Evolutionary conservation across 2,113 vertebrate species (phyloP).

Genomic region (Mirounga angustirostris): DNA sequence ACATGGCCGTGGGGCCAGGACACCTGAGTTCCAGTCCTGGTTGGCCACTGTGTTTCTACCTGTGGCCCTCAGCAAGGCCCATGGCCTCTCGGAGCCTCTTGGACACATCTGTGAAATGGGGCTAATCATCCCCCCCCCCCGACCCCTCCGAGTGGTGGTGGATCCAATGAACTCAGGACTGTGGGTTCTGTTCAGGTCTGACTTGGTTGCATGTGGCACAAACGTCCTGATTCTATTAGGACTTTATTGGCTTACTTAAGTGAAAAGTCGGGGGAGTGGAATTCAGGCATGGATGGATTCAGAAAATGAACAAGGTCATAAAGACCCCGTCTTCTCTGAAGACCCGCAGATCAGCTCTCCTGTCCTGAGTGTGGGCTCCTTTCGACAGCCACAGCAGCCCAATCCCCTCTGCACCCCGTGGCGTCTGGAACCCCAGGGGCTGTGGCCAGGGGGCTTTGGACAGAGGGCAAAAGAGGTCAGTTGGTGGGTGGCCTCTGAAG

Average conservation of each 20-base stretch:
- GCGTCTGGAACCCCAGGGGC: neutral
- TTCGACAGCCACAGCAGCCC: neutral
- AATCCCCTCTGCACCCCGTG: neutral
- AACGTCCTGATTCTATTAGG: neutral
- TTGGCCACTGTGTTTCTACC: fast-evolving
- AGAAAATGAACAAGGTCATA: neutral
- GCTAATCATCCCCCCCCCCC: neutral
- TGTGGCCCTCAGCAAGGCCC: neutral
- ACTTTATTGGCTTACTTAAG: neutral
- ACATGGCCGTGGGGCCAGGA: neutral
- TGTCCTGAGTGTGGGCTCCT: fast-evolving
- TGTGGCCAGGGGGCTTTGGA: neutral
- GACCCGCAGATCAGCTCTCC: neutral
- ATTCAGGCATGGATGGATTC: neutral
- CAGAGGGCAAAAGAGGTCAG: neutral
- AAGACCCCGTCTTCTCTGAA: neutral
- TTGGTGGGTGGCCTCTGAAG: neutral
- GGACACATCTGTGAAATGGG: neutral
- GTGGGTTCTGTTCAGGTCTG: too few relatives aligned
- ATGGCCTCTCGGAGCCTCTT: neutral
- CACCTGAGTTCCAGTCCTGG: too few relatives aligned
- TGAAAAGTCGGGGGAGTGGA: neutral
- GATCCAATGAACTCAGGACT: neutral
- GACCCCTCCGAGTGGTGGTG: neutral
- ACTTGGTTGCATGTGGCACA: neutral